Evolutionary conservation across 2,888 invertebrate species (phyloP), one percentile per base, ranked within the genome.

Genomic region (Ctena decussata): DNA sequence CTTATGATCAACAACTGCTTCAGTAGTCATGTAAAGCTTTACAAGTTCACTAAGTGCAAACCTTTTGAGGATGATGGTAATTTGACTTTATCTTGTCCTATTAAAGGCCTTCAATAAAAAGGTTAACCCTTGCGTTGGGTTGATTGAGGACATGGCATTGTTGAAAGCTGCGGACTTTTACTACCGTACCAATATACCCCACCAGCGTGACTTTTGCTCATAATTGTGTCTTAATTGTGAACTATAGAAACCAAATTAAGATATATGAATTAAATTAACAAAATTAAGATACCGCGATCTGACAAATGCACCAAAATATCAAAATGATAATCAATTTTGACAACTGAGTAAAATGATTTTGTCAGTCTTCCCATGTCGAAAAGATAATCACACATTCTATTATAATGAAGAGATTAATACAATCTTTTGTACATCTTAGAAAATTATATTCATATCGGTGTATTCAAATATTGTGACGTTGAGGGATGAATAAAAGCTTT

Each of bases 101-200:
- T 86, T 77, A 65, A 70, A 77, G 46, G 69, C 37, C 44, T 49
- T 44, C 41, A 57, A 32, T 41, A 46, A 53, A 60, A 73, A 81
- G 86, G 89, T 89, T 89, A 89, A 84, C 77, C 79, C 73, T 81
- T 80, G 84, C 74, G 53, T 39, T 27, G 80, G 79, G 89, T 86
- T 86, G 80, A 86, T 78, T 80, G 57, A 84, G 89, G 86, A 80
- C 86, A 84, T 0, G 18, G 11, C 5, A 65, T 65, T 65, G 24
- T 65, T 32, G 24, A 35, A 18, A 65, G 5, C 65, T 35, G 6
- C 35, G 21, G 18, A 21, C 35, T 60, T 65, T 65, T 35, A 35
- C 18, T 35, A 21, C 15, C 65, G 65, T 35, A 65, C 65, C 35
- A 65, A 65, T 32, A 11, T 65, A 65, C 65, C 73, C 49, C 73